Conservation (phyloP, 1,140 invertebrate genomes). For the Maconellicoccus hirsutus region DNA sequence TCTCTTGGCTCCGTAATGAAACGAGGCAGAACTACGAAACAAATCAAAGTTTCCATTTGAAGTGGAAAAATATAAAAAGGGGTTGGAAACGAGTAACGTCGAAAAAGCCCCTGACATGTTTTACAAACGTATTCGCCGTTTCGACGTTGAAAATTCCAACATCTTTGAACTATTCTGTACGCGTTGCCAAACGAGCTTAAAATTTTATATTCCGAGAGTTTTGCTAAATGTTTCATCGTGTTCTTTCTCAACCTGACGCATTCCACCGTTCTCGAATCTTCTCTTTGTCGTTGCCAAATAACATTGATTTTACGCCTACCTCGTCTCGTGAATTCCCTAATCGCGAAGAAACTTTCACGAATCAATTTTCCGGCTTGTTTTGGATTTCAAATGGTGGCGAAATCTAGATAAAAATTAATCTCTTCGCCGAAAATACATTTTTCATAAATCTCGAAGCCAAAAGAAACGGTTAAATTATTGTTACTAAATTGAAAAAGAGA, state of each 20-base stretch:
- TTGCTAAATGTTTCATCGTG: background rate
- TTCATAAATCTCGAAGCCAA: too few relatives aligned
- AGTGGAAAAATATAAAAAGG: background rate
- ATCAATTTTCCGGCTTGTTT: too few relatives aligned
- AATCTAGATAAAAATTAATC: too few relatives aligned
- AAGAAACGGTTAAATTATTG: too few relatives aligned
- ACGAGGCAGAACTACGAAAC: slow-evolving; percentile 64
- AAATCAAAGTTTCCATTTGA: slow-evolving; percentile 27
- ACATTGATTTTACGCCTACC: too few relatives aligned
- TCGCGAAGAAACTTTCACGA: too few relatives aligned
- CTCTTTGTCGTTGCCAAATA: too few relatives aligned
- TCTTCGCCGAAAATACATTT: too few relatives aligned
- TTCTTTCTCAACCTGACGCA: background rate
- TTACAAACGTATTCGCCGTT: background rate
- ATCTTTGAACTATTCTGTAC: background rate
- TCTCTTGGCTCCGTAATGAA: slow-evolving; percentile 76
- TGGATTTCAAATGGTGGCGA: too few relatives aligned
- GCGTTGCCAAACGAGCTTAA: background rate
- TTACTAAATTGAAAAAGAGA: too few relatives aligned
- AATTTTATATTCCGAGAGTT: background rate
- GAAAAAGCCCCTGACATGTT: background rate
- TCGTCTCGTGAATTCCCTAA: too few relatives aligned
- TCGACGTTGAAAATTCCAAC: background rate
- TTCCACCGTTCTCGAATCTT: background rate
- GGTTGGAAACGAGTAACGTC: background rate